A percentile compares a stretch with the other conserved stretches of the same genome.
Conservation (phyloP, 2,113 vertebrate genomes). For the Nettapus auritus region DNA sequence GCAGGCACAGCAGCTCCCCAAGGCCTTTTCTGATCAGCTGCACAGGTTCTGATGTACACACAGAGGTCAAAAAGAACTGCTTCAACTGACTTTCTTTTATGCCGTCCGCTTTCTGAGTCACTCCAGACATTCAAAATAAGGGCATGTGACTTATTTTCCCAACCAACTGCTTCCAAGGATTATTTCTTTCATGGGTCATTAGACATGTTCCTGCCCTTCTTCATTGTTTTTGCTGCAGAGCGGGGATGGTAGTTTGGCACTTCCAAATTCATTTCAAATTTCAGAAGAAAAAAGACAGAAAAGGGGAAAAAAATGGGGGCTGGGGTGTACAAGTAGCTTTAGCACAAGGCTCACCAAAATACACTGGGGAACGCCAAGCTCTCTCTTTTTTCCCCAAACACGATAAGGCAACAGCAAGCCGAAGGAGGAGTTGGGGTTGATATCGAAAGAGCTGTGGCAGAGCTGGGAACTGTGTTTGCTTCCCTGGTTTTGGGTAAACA, state of each 20-base stretch:
- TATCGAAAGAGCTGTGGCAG: not conserved
- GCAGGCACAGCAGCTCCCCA: not conserved
- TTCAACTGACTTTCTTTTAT: not conserved
- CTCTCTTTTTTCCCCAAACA: not conserved
- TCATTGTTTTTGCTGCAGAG: not conserved
- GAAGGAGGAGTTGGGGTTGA: not conserved
- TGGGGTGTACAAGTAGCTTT: not conserved
- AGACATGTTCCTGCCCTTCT: not conserved
- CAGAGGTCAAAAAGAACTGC: not conserved
- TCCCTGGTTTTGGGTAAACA: constrained; percentile 24
- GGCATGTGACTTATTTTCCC: constrained; percentile 24
- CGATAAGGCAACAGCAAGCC: not conserved
- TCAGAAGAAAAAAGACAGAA: not conserved
- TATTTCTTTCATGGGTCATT: constrained; percentile 45
- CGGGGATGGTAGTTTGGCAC: not conserved
- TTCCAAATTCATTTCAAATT: not conserved
- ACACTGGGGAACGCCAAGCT: not conserved
- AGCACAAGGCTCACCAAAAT: not conserved
- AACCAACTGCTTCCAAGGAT: constrained; percentile 14
- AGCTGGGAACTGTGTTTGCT: not conserved
- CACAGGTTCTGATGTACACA: not conserved
- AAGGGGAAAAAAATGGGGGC: rapidly evolving
- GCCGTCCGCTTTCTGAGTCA: not conserved
- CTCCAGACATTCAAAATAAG: not conserved
- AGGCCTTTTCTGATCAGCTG: not conserved